Percentiles rank a stretch among this genome's conserved stretches.
Evolutionary conservation across 2,113 vertebrate genomes (phyloP).

Genomic region (Heterocephalus glaber): DNA sequence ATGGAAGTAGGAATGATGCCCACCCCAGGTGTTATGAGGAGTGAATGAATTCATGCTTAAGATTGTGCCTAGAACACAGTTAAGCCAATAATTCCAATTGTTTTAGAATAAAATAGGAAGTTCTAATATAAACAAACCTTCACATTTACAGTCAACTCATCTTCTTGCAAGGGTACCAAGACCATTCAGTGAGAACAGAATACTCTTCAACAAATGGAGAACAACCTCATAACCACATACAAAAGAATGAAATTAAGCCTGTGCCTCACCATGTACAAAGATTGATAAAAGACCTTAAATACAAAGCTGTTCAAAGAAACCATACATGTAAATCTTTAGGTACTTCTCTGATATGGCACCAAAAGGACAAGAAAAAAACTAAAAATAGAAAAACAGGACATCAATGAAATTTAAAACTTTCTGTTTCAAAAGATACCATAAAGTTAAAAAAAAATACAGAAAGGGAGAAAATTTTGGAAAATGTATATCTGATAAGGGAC

Average conservation of each 20-base stretch:
- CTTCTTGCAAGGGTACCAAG: not conserved
- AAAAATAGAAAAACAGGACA: not conserved
- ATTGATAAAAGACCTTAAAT: not conserved
- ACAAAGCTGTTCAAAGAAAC: conserved; percentile 20
- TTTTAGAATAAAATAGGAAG: not conserved
- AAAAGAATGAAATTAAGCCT: not conserved
- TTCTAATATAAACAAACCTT: conserved; percentile 1
- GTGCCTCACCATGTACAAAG: not conserved
- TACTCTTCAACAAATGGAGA: not conserved
- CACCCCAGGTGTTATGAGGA: not conserved
- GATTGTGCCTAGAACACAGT: not conserved
- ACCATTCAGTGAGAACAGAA: not conserved
- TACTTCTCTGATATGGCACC: not conserved
- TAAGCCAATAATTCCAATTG: not conserved
- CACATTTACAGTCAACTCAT: not conserved
- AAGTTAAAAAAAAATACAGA: not conserved
- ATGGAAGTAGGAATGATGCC: not conserved
- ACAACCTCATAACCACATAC: not conserved
- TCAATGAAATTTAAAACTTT: not conserved
- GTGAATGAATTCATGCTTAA: not conserved
- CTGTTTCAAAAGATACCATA: conserved; percentile 18
- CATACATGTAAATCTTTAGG: not conserved
- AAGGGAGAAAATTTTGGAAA: not conserved
- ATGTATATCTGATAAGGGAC: not conserved
- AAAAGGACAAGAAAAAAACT: not conserved